A percentile compares a stretch with the other conserved stretches of the same genome.
Evolutionary conservation across 1,140 invertebrate species (phyloP).

Genomic region (Oreohelix idahoensis): DNA sequence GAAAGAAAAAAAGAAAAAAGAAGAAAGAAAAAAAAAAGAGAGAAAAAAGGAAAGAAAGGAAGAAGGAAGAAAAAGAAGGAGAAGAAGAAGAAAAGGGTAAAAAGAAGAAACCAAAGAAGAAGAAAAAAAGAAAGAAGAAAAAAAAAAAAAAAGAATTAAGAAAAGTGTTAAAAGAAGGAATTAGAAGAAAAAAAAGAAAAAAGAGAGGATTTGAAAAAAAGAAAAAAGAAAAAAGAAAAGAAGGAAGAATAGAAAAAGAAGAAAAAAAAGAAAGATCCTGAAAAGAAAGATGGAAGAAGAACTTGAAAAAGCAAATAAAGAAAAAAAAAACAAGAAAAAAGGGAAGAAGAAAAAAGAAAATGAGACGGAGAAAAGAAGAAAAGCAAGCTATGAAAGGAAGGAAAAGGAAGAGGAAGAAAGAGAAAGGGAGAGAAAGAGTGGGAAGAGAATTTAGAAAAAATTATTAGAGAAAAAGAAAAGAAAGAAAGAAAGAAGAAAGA

Average conservation of each 20-base stretch:
- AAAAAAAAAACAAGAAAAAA: background rate
- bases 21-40: background rate
- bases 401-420: background rate
- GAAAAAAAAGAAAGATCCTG: background rate
- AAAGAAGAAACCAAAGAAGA: background rate
- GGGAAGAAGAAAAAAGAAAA: background rate
- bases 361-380: background rate
- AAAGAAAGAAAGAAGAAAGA: background rate
- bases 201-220: background rate
- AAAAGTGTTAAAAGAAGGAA: background rate
- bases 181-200: background rate
- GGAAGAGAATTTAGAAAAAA: too few relatives aligned
- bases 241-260: background rate
- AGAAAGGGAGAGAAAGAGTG: background rate
- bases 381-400: too few relatives aligned
- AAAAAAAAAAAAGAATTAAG: too few relatives aligned
- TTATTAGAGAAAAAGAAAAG: background rate
- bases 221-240: conserved; percentile 6
- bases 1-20: background rate
- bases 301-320: background rate
- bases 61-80: background rate
- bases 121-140: background rate
- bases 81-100: background rate
- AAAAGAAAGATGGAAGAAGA: conserved; percentile 8
- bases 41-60: background rate